Base-by-base conservation (phyloP, 2,888 invertebrate species). In the Acanthacorydalis orientalis region DNA sequence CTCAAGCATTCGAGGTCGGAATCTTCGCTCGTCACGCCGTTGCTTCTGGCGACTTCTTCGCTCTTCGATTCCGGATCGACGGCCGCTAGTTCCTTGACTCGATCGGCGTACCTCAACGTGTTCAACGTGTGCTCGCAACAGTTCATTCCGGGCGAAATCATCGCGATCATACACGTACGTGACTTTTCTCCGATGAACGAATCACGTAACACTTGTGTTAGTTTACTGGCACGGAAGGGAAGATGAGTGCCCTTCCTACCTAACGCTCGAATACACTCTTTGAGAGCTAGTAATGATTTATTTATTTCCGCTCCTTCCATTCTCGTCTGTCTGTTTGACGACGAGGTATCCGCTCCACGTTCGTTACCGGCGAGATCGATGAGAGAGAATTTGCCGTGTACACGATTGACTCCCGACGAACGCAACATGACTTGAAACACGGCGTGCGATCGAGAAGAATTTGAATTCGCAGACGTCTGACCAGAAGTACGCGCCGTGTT, bases 131-230 rank as follows among this genome's bases (percentile, higher is more conserved):
- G 96, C 63, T 98, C 98, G 64, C 95, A 95, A 43, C 92, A 93
- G 60, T 81, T 83, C 73, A 93, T 76, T 48, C 95, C 93, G 14
- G 98, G 97, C 51, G 95, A 95, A 58, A 98, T 91, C 86, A 97
- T 92, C 49, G 98, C 96, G 65, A 98, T 96, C 98, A 98, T 98
- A 68, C 97, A 98, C n/a, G 96, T 98, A 65, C 86, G 82, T 35
- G 95, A 92, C 68, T 97, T 97, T 68, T 96, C 95, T 7, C 97
- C 96, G 60, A 98, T 95, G 68, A 98, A 98, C 37, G 92, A 92
- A 71, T 98, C 98, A 55, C 96, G 77, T 53, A 98, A 70, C 51
- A 98, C 96, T 65, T 88, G 82, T 34, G 97, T 97, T 39, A 98
- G 73, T 68, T 97, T 97, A 57, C 93, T 93, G 49, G 93, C 95